A percentile compares a stretch with the other conserved stretches of the same genome.
These are phyloP conservation scores for Aphidius ervi DNA, from an alignment of 1,140 invertebrate species.

Conservation along the genomic window DNA sequence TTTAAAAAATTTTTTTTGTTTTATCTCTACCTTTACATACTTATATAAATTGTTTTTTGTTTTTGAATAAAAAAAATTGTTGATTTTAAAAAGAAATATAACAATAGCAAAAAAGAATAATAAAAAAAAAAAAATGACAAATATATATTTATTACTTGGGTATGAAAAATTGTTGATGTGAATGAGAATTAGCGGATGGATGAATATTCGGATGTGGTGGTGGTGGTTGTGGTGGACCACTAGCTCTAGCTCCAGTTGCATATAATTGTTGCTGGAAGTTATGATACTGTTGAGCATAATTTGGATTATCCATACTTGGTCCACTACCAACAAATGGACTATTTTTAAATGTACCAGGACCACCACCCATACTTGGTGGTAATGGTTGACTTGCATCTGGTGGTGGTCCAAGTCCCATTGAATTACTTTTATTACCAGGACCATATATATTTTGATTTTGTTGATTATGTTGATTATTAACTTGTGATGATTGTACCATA, in stretches of 20 bases:
- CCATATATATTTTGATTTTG: slow-evolving; percentile 56
- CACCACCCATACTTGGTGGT: slow-evolving; percentile 74
- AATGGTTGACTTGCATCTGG: slow-evolving; percentile 67
- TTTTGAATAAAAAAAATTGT: background rate
- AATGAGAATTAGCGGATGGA: slow-evolving; percentile 46
- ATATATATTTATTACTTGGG: slow-evolving; percentile 45
- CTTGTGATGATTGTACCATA: slow-evolving; percentile 41
- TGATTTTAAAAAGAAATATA: background rate
- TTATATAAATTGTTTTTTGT: slow-evolving; percentile 2
- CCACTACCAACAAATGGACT: slow-evolving; percentile 77
- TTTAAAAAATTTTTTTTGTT: too few species aligned
- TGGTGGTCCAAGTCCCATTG: slow-evolving; percentile 54
- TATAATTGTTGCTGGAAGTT: slow-evolving; percentile 93
- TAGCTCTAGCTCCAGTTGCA: slow-evolving; percentile 77
- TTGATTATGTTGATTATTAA: slow-evolving; percentile 30
- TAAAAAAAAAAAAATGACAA: background rate
- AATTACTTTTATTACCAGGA: slow-evolving; percentile 49
- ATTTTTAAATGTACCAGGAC: slow-evolving; percentile 67
- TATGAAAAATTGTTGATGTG: slow-evolving; percentile 56
- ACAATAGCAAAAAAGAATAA: background rate
- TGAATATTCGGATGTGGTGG: slow-evolving; percentile 46
- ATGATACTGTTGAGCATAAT: slow-evolving; percentile 91
- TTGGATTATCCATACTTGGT: slow-evolving; percentile 80
- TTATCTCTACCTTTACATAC: background rate
- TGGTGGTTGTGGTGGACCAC: slow-evolving; percentile 33